Percentiles rank a stretch among this genome's conserved stretches.
phyloP scores from a whole-genome alignment of 2,797 vertebrate genomes.

The Pantherophis vulpinus region DNA sequence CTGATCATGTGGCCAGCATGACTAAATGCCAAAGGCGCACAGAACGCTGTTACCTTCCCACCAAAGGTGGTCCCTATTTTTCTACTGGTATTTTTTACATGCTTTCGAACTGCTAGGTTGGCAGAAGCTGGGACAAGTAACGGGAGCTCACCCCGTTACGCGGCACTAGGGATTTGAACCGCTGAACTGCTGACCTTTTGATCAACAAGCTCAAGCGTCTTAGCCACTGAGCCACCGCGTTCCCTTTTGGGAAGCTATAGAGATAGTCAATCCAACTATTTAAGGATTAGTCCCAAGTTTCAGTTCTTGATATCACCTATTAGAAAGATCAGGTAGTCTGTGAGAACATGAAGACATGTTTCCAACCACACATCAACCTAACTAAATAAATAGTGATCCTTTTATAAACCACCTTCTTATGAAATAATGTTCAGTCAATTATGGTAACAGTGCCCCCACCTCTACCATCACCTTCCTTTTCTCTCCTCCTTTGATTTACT shows the following conservation, averaged over 20 bases:
- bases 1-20: no score
- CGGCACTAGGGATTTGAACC: no score
- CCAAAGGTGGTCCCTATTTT: no score
- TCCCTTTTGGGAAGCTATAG: not conserved
- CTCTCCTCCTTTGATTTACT: not conserved
- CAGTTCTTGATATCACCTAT: not conserved
- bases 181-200: no score
- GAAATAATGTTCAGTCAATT: constrained; percentile 41
- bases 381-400: not conserved
- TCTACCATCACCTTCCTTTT: not conserved
- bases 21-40: no score
- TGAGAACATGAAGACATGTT: not conserved
- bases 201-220: no score
- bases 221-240: no score
- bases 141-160: no score
- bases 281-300: not conserved
- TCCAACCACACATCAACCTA: not conserved
- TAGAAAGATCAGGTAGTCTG: not conserved
- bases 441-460: constrained; percentile 21
- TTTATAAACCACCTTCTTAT: not conserved
- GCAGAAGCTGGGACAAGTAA: no score
- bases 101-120: no score
- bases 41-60: no score
- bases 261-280: not conserved
- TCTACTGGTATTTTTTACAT: no score